Conservation (phyloP, 1,140 invertebrate species). For the Myzus persicae region DNA sequence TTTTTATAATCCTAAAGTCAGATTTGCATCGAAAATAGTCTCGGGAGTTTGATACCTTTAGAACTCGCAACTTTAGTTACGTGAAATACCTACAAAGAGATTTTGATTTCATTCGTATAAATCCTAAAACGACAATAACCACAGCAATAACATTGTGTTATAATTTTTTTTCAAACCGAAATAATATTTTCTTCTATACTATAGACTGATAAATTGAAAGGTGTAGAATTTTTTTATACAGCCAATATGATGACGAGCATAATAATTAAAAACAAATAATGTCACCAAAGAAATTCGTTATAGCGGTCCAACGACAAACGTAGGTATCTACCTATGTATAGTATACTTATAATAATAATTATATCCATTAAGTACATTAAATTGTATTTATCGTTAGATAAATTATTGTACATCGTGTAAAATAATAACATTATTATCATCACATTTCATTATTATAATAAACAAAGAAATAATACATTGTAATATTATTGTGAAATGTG, state of each 20-base stretch:
- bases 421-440: background rate
- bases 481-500: background rate
- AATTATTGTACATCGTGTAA: too few relatives aligned
- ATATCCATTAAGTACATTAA: too few relatives aligned
- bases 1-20: background rate
- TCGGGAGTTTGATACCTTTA: background rate
- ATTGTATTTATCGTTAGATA: too few relatives aligned
- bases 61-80: background rate
- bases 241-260: too few relatives aligned
- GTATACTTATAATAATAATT: too few relatives aligned
- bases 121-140: background rate
- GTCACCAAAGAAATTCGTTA: background rate
- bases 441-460: background rate
- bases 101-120: background rate
- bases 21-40: constrained; percentile 35
- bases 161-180: background rate
- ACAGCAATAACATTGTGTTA: background rate
- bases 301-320: too few relatives aligned
- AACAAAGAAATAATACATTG: background rate
- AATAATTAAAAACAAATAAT: background rate
- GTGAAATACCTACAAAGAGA: background rate
- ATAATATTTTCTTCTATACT: background rate
- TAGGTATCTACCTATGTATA: too few relatives aligned
- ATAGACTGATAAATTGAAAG: background rate
- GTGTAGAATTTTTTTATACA: too few relatives aligned